Conservation (phyloP, 1,140 invertebrate species). For the Drosophila triauraria region DNA sequence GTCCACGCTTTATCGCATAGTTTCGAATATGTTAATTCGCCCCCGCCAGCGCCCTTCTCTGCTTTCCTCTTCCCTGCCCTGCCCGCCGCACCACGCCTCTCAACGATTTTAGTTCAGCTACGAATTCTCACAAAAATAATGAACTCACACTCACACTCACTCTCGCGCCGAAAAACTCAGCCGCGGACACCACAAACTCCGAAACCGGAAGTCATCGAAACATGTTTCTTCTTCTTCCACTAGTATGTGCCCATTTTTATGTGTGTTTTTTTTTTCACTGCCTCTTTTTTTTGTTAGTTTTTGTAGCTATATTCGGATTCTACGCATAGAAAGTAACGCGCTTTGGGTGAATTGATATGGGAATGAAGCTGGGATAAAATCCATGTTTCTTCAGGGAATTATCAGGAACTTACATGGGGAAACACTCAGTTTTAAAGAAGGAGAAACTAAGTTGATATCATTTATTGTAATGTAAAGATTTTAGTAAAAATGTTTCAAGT, state of each 20-base stretch:
- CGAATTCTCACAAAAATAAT: conserved; percentile 30
- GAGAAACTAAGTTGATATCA: neutral
- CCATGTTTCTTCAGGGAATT: neutral
- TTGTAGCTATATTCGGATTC: conserved; percentile 3
- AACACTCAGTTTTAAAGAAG: no score
- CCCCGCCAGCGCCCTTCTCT: conserved; percentile 6
- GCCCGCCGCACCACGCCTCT: conserved; percentile 10
- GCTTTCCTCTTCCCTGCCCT: conserved; percentile 6
- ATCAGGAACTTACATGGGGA: neutral
- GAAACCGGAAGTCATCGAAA: conserved; percentile 56
- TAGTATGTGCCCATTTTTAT: conserved; percentile 20
- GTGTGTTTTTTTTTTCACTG: neutral
- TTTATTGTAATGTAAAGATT: neutral
- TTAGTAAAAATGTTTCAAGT: no score
- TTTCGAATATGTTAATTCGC: conserved; percentile 72
- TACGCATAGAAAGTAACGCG: conserved; percentile 19
- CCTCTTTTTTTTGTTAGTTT: neutral
- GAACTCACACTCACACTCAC: conserved; percentile 20
- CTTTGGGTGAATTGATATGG: conserved; percentile 25
- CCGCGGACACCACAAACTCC: conserved; percentile 32
- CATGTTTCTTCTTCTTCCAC: conserved; percentile 38
- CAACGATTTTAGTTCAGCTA: conserved; percentile 17
- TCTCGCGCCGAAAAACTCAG: conserved; percentile 2
- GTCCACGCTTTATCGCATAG: conserved; percentile 80
- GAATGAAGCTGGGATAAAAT: neutral